Base-by-base conservation (phyloP, 2,888 invertebrate genomes). In the Cyrtodaria siliqua region DNA sequence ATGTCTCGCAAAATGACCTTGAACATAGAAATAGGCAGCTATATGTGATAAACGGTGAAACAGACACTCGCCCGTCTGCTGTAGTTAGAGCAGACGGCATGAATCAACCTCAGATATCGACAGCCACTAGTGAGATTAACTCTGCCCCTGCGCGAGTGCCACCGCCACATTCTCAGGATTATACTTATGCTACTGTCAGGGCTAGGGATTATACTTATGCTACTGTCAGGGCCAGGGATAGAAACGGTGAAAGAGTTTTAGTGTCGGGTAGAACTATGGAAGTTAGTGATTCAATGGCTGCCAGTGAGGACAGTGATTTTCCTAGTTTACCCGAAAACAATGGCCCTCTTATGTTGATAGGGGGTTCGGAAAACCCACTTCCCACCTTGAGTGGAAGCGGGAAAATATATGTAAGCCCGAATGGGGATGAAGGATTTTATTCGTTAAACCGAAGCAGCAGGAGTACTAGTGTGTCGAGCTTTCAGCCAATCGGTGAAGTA, bases 341-440 rank as follows among this genome's bases (percentile, higher is more conserved):
- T 49, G 76, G 69, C 23, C 69, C 72, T 0, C 42, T 75, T 6
- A 29, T 69, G 23, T 42, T 76, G 6, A 38, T 59, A 38, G 76
- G 72, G 33, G 80, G 69, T 3, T 55, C 62, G 2, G 75, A 73
- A 33, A 68, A 57, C 20, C 4, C 6, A 33, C 12, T 8, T 33
- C 33, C 6, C 33, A 38, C 42, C 18, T 53, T 62, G 16, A 80
- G 69, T 18, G 33, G 62, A 2, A 80, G 71, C 56, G 80, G 80
- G 27, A 73, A 77, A 57, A 80, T 80, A 27, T 80, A 80, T 53
- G 76, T 76, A 1, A 80, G 80, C 40, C 55, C 76, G 6, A 71
- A 47, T 52, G 80, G 80, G 12, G 77, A 80, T 55, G 80, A 80
- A 42, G 80, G 80, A 4, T 77, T 76, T 60, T 80, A 80, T 63